phyloP scores from a whole-genome alignment of 37 sponge, comb jelly and placozoan species.

The Crambe crambe region DNA sequence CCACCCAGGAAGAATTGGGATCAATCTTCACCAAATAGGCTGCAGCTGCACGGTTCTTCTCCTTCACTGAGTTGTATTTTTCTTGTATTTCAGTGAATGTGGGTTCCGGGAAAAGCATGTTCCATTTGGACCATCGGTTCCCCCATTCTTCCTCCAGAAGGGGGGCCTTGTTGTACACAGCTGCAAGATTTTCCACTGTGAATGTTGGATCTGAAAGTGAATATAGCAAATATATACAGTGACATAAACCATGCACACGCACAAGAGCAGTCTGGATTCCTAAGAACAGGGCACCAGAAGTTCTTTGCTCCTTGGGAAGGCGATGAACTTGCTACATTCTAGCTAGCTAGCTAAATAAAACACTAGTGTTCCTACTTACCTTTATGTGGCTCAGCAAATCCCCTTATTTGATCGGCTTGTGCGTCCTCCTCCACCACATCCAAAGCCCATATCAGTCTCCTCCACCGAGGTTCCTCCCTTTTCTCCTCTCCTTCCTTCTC shows the following conservation, averaged over 20 bases:
- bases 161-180: neutral
- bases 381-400: constrained; percentile 6
- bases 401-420: neutral
- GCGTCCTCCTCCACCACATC: constrained; percentile 4
- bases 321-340: no score
- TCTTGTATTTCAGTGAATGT: neutral
- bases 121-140: constrained; percentile 5
- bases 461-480: neutral
- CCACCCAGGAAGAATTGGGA: neutral
- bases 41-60: constrained; percentile 2
- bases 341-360: no score
- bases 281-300: no score
- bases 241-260: no score
- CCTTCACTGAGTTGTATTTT: neutral
- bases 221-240: no score
- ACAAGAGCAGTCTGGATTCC: no score
- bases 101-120: neutral
- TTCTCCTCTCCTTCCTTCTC: neutral
- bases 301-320: no score
- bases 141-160: constrained; percentile 4
- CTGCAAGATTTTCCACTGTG: neutral
- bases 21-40: neutral
- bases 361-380: no score
- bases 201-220: constrained; percentile 21
- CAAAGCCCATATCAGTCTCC: constrained; percentile 2